Conservation (phyloP, 2,797 vertebrate species). For the Champsocephalus esox region DNA sequence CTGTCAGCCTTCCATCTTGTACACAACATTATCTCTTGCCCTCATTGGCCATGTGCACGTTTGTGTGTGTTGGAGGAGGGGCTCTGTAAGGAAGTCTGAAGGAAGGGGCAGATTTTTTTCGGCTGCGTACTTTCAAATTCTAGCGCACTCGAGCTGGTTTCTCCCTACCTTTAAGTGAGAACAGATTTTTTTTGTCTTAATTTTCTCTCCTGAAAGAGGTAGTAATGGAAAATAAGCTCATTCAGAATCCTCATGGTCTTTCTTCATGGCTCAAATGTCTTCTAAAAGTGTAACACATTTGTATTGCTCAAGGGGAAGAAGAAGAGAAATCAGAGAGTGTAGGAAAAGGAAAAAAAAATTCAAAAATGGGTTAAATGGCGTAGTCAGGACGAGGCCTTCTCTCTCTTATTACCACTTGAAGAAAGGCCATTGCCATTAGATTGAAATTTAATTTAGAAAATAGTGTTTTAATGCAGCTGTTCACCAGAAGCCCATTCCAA, state of each 20-base stretch:
- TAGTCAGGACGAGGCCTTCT: slow-evolving; percentile 56
- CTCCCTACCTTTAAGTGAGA: slow-evolving; percentile 25
- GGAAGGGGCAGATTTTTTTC: too few relatives aligned
- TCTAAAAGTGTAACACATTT: slow-evolving; percentile 54
- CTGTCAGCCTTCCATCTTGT: too few relatives aligned
- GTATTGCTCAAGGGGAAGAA: slow-evolving; percentile 51
- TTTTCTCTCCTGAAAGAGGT: slow-evolving; percentile 15
- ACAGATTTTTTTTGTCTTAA: slow-evolving; percentile 27
- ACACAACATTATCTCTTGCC: too few relatives aligned
- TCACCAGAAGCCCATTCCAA: slow-evolving; percentile 77
- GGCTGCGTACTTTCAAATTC: too few relatives aligned
- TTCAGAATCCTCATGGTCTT: slow-evolving; percentile 27
- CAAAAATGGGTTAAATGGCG: slow-evolving; percentile 64
- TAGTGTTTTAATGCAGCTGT: slow-evolving; percentile 85
- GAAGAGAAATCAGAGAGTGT: slow-evolving; percentile 48
- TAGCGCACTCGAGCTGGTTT: too few relatives aligned
- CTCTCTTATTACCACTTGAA: slow-evolving; percentile 80
- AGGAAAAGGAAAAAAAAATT: slow-evolving; percentile 42
- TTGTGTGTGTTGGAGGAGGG: too few relatives aligned
- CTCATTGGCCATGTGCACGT: too few relatives aligned
- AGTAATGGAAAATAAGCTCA: slow-evolving; percentile 40
- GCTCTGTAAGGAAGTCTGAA: too few relatives aligned
- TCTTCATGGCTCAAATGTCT: slow-evolving; percentile 56
- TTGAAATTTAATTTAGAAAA: slow-evolving; percentile 86
- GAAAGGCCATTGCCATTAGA: slow-evolving; percentile 84